Evolutionary conservation across 2,888 invertebrate genomes (phyloP).

Genomic region (Drosophila meridionalis): DNA sequence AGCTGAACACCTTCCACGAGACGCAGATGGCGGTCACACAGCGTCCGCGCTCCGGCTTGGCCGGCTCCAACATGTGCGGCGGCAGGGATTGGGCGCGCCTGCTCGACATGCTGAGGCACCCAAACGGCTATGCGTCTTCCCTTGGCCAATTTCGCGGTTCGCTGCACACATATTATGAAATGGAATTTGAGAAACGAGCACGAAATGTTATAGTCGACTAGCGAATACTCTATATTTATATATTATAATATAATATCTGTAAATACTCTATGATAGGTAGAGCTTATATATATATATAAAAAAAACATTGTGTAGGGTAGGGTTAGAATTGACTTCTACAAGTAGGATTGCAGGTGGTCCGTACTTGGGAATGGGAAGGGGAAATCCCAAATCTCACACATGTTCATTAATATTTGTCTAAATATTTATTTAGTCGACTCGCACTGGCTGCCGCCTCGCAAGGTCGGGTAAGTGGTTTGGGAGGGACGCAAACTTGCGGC

Average conservation of each 20-base stretch:
- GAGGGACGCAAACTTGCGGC: conserved; percentile 1
- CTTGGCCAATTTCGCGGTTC: conserved; percentile 64
- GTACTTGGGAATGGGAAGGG: conserved; percentile 17
- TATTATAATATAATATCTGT: no score
- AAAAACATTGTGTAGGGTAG: no score
- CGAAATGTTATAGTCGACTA: conserved; percentile 4
- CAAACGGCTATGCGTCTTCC: conserved; percentile 20
- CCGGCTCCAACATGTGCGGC: conserved; percentile 79
- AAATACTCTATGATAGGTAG: no score
- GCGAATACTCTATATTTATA: conserved; percentile 17
- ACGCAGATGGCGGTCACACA: conserved; percentile 84
- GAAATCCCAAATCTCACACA: conserved; percentile 20
- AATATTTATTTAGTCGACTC: conserved; percentile 68
- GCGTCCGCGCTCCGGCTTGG: conserved; percentile 81
- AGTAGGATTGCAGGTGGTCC: conserved; percentile 26
- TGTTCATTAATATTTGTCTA: conserved; percentile 63
- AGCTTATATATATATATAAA: no score
- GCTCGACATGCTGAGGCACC: conserved; percentile 75
- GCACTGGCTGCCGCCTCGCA: conserved; percentile 33
- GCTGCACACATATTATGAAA: conserved; percentile 51
- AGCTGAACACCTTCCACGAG: conserved; percentile 92
- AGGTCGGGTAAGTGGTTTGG: conserved; percentile 53
- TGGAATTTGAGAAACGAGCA: background rate
- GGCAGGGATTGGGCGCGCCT: conserved; percentile 83
- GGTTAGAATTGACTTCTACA: background rate